phyloP scores from a whole-genome alignment of 2,888 invertebrate species.

The Deroplatys truncata region DNA sequence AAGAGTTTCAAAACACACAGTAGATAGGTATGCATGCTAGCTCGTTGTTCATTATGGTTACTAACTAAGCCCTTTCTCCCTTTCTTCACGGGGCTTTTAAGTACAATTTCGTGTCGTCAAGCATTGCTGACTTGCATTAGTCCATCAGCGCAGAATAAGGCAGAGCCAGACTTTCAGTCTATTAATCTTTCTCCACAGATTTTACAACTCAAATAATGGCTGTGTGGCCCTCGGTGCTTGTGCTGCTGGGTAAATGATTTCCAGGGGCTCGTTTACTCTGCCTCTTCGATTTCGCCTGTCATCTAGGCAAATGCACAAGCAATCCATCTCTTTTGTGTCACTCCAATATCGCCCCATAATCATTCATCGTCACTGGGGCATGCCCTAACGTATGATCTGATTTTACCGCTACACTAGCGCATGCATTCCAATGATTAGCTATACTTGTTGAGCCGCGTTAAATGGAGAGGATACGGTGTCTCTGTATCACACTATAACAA shows the following conservation, averaged over 20 bases:
- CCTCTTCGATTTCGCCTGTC: not conserved
- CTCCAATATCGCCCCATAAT: not conserved
- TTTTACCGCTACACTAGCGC: too few relatives aligned
- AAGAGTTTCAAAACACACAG: too few relatives aligned
- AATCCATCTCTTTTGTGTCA: not conserved
- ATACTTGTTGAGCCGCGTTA: not conserved
- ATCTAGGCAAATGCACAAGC: not conserved
- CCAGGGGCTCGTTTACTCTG: not conserved
- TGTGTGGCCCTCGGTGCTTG: not conserved
- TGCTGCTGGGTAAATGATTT: not conserved
- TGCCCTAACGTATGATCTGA: too few relatives aligned
- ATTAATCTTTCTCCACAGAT: not conserved
- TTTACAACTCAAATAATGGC: not conserved
- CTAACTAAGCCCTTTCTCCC: too few relatives aligned
- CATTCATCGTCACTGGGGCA: not conserved
- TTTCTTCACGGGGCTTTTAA: too few relatives aligned
- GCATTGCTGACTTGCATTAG: too few relatives aligned
- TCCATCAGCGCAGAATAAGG: not conserved
- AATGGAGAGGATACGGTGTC: too few relatives aligned
- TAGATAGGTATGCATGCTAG: too few relatives aligned
- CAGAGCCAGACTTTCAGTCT: not conserved
- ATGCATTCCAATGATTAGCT: not conserved
- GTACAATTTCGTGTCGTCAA: too few relatives aligned
- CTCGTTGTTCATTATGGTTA: too few relatives aligned
- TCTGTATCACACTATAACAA: too few relatives aligned